Evolutionary conservation across 2,113 vertebrate genomes (phyloP), one percentile per base, ranked within the genome.

Genomic region (Caranx ignobilis): DNA sequence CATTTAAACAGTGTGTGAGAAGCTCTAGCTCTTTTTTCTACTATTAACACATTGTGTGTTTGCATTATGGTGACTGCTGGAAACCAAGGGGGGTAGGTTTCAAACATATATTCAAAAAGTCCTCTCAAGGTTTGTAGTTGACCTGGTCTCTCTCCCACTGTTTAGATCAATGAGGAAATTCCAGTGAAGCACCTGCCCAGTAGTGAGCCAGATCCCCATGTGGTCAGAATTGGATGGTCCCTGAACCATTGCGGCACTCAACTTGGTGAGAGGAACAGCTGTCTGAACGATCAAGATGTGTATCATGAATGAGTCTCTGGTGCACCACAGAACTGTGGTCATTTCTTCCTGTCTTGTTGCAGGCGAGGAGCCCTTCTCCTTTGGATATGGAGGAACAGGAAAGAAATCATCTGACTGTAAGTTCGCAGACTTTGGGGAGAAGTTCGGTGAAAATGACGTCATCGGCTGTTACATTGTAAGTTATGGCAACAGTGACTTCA

Each of bases 191-290:
- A 98, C 76, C 94, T 98, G 34, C 97, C 97, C 1, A 89, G 95
- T 34, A 96, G 94, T 0, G 97, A 98, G 75, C 96, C 96, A 0
- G 96, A 98, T 63, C 97, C 97, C 4, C 97, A 97, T 0, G 97
- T 98, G 8, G 96, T 97, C 71, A 91, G 97, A 18, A 95, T 98
- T 0, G 97, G 97, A 15, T 98, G 97, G 97, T 98, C 97, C 9
- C 91, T 97, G 70, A 96, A 97, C 74, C 91, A 95, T 60, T 95
- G 96, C 85, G 97, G 96, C 93, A 97, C 96, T 13, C 97, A 97
- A 83, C 92, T 98, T 68, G 97, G 97, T 97, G 78, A 96, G 94
- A 32, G 0, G 3, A 71, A 11, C 5, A 37, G 1, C 13, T 6
- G 1, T 48, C 16, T 1, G 5, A 35, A 45, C 0, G 10, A 34